Base-by-base conservation (phyloP, 2,113 vertebrate genomes). In the Acrocephalus arundinaceus region DNA sequence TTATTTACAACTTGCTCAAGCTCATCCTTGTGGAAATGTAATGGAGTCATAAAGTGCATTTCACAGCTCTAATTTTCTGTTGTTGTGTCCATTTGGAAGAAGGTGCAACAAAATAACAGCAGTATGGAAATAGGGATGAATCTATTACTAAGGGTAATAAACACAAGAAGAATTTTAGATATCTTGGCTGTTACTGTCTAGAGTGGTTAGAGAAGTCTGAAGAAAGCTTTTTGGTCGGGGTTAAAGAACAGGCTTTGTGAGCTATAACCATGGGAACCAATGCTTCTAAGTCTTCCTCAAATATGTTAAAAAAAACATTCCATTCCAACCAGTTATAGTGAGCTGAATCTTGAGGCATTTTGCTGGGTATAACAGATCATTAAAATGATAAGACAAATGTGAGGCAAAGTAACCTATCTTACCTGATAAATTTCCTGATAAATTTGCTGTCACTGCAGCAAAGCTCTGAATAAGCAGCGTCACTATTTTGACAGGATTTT, bases 231-330 rank as follows among this genome's bases (percentile, higher is more conserved):
- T 79, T 91, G 59, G 63, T 88, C 63, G 90, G 77, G 35, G 37
- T 73, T 93, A 59, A 70, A 73, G 27, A 51, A 70, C 6, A 80
- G 59, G 43, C 83, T 93, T 86, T 86, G 55, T 1, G 43, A 88
- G 79, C 85, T 86, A 83, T 86, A 80, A 75, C 62, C 67, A 87
- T 78, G 85, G 87, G 82, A 95, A 80, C 63, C 6, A 87, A 20
- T 37, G 39, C 43, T 90, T 87, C 25, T 85, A 48, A 43, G 51
- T 77, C 84, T 89, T 96, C 61, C 73, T 94, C 72, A 89, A 89
- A 81, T 81, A 94, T 58, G 23, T 89, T 87, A 67, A 76, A 43
- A 92, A 92, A 94, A 96, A 92, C 68, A 78, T 95, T 96, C 74
- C 51, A 72, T 92, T 91, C 66, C 70, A 77, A 22, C 37, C 71